Conservation (phyloP, 2,797 vertebrate species). For the Phalloptychus januarius region DNA sequence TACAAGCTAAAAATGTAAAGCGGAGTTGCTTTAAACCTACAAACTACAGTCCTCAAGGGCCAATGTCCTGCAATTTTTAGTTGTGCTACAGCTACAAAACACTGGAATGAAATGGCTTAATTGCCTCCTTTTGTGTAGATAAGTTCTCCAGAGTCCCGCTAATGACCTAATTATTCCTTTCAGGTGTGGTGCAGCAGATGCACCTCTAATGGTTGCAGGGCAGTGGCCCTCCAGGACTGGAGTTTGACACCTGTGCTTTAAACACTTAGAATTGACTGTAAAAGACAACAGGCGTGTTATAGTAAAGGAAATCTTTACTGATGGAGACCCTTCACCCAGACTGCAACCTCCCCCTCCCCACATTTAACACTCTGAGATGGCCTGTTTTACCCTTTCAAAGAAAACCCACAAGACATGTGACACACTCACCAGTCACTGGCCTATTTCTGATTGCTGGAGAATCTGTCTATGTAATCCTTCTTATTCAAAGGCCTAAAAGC, state of each 20-base stretch:
- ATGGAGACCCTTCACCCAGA: conserved; percentile 48
- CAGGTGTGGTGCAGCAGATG: too few species aligned
- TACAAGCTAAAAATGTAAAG: neutral
- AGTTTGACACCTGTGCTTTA: too few species aligned
- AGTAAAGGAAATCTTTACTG: conserved; percentile 40
- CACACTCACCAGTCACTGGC: conserved; percentile 58
- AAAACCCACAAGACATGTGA: conserved; percentile 41
- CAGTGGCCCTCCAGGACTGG: too few species aligned
- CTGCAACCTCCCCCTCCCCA: conserved; percentile 52
- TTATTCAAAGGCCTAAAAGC: neutral
- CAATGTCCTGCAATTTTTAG: too few species aligned
- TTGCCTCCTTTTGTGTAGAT: too few species aligned
- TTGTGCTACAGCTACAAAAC: too few species aligned
- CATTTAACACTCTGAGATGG: conserved; percentile 40
- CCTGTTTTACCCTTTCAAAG: conserved; percentile 47
- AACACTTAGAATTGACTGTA: neutral
- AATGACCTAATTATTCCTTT: too few species aligned
- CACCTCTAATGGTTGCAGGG: too few species aligned
- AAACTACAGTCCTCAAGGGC: too few species aligned
- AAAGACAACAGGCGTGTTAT: conserved; percentile 53
- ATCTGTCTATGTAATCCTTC: conserved; percentile 19
- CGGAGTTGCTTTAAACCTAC: too few species aligned
- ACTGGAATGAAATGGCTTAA: too few species aligned
- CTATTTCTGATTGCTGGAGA: conserved; percentile 55
- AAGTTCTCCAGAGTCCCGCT: too few species aligned